Percentiles rank a stretch among this genome's conserved stretches.
Conservation (phyloP, 2,888 invertebrate genomes). For the Hydroisotoma schaefferi region DNA sequence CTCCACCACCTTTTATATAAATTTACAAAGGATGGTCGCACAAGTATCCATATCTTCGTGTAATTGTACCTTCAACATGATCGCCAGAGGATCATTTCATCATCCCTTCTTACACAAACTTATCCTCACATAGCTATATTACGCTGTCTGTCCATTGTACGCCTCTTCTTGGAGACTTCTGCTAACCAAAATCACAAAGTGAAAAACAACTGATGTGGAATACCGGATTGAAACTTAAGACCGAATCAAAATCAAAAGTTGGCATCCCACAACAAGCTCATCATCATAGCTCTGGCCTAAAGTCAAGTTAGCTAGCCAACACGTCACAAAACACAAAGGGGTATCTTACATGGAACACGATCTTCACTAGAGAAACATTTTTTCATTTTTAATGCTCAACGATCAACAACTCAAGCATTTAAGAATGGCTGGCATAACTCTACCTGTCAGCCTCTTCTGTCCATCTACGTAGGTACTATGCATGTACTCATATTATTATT, state of each 20-base stretch:
- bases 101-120: no score
- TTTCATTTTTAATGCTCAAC: constrained; percentile 1
- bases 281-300: no score
- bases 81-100: no score
- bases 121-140: no score
- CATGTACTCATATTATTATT: no score
- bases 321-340: background rate
- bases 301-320: background rate
- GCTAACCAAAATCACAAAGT: background rate
- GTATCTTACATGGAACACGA: background rate
- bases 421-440: constrained; percentile 4
- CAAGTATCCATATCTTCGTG: constrained; percentile 1
- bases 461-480: no score
- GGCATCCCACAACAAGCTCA: no score
- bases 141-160: no score
- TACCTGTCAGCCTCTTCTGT: constrained; percentile 6
- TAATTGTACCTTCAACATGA: no score
- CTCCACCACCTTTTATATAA: no score
- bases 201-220: background rate
- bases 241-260: no score
- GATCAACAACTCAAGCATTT: constrained; percentile 1
- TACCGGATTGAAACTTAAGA: constrained; percentile 4
- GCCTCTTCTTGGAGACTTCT: background rate
- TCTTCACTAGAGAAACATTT: background rate
- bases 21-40: no score